Evolutionary conservation across 2,888 invertebrate species (phyloP).

Genomic region (Nemurella pictetii): DNA sequence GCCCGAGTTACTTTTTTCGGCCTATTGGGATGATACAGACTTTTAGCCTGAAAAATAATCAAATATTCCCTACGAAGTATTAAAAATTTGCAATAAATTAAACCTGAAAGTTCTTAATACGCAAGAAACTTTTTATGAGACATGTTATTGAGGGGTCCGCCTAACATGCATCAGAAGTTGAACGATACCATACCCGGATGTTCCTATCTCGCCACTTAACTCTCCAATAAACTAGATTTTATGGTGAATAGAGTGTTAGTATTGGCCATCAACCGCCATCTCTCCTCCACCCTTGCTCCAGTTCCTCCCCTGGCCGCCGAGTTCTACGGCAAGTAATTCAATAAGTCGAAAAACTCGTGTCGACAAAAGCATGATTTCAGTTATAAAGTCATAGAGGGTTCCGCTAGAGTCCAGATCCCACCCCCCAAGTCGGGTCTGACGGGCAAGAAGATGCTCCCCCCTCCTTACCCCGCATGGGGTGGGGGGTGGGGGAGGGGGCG

Average conservation of each 20-base stretch:
- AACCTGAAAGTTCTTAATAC: background rate
- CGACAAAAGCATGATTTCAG: background rate
- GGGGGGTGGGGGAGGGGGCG: conserved; percentile 16
- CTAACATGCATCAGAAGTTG: background rate
- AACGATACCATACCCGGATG: background rate
- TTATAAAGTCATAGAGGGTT: conserved; percentile 24
- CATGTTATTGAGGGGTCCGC: background rate
- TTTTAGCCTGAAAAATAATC: too few species aligned
- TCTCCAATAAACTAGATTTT: background rate
- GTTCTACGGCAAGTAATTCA: conserved; percentile 8
- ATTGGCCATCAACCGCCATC: conserved; percentile 3
- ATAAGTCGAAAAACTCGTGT: conserved; percentile 7
- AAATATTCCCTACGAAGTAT: background rate
- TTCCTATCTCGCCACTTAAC: background rate
- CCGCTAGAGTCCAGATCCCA: background rate
- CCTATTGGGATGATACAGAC: too few species aligned
- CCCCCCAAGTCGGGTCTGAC: conserved; percentile 35
- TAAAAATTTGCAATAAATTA: background rate
- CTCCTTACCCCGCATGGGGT: conserved; percentile 54
- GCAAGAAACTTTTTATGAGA: background rate
- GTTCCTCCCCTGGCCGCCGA: background rate
- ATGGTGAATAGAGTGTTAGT: conserved; percentile 13
- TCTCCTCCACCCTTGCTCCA: background rate
- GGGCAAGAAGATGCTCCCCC: conserved; percentile 46
- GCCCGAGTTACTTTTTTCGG: too few species aligned